Percentiles rank a stretch among this genome's conserved stretches.
Evolutionary conservation across 2,113 vertebrate species (phyloP).

Genomic region (Columba janthina): DNA sequence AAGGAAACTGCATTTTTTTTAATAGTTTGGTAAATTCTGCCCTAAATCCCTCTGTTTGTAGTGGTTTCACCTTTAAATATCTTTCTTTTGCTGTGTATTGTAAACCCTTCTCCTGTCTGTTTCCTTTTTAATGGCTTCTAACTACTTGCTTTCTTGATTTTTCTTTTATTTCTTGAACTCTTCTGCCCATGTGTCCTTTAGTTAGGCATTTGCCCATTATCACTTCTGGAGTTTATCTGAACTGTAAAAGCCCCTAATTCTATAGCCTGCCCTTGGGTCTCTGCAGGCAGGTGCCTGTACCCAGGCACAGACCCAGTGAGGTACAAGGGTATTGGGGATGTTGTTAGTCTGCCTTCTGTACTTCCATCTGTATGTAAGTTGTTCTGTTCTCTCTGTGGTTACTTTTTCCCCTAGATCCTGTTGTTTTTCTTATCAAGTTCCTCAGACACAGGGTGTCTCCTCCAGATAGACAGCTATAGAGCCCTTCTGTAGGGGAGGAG

Average conservation of each 20-base stretch:
- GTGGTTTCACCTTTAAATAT: not conserved
- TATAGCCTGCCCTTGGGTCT: not conserved
- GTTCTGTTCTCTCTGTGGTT: not conserved
- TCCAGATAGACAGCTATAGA: not conserved
- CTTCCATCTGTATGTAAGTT: not conserved
- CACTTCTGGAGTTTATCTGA: not conserved
- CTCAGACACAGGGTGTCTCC: not conserved
- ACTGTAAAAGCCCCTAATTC: not conserved
- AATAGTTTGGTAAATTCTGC: not conserved
- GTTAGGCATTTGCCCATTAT: accelerated
- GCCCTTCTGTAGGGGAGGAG: not conserved
- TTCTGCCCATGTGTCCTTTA: not conserved
- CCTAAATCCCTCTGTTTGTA: not conserved
- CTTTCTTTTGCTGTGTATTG: not conserved
- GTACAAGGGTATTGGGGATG: not conserved
- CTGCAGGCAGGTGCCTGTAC: not conserved
- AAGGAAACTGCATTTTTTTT: not conserved
- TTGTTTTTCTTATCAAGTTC: not conserved
- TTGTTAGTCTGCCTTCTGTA: not conserved
- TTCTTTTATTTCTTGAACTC: not conserved
- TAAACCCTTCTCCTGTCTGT: not conserved
- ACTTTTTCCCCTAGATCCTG: not conserved
- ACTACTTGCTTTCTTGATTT: not conserved
- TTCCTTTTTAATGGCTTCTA: not conserved
- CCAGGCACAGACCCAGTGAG: not conserved